Evolutionary conservation across 1,140 invertebrate genomes (phyloP).

Genomic region (Bombus turneri): DNA sequence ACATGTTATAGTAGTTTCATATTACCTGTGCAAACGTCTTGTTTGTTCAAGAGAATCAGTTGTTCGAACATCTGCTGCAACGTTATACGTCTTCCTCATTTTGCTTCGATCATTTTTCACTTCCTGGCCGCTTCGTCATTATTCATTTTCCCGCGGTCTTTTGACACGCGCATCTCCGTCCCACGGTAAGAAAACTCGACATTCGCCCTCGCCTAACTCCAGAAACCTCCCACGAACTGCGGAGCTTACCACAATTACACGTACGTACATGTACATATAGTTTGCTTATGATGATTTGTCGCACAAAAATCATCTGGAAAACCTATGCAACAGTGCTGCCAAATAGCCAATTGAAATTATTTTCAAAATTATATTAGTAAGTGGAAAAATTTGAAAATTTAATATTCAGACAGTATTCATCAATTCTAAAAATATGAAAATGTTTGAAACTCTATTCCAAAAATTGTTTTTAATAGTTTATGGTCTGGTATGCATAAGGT

Average conservation of each 20-base stretch:
- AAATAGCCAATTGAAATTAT: not conserved
- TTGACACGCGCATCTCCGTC: constrained; percentile 70
- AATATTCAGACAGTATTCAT: not conserved
- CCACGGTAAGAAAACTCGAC: constrained; percentile 66
- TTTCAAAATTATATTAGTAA: not conserved
- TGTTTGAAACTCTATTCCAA: not conserved
- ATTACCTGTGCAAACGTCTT: constrained; percentile 80
- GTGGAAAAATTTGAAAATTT: not conserved
- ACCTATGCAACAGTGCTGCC: not conserved
- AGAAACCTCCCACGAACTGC: constrained; percentile 45
- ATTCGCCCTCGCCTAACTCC: constrained; percentile 60
- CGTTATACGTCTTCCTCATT: constrained; percentile 79
- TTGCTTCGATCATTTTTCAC: constrained; percentile 68
- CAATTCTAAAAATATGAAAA: not conserved
- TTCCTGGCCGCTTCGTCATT: constrained; percentile 58
- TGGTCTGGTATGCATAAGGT: not conserved
- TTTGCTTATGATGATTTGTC: not conserved
- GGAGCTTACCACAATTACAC: constrained; percentile 33
- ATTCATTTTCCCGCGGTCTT: constrained; percentile 71
- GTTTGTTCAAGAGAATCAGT: constrained; percentile 76
- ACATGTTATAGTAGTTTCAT: not conserved
- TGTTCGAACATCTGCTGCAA: constrained; percentile 75
- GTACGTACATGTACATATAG: not conserved
- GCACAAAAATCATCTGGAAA: not conserved
- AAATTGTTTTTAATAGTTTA: not conserved